Percentiles rank a stretch among this genome's conserved stretches.
Evolutionary conservation across 2,113 vertebrate species (phyloP).

Genomic region (Lathamus discolor): DNA sequence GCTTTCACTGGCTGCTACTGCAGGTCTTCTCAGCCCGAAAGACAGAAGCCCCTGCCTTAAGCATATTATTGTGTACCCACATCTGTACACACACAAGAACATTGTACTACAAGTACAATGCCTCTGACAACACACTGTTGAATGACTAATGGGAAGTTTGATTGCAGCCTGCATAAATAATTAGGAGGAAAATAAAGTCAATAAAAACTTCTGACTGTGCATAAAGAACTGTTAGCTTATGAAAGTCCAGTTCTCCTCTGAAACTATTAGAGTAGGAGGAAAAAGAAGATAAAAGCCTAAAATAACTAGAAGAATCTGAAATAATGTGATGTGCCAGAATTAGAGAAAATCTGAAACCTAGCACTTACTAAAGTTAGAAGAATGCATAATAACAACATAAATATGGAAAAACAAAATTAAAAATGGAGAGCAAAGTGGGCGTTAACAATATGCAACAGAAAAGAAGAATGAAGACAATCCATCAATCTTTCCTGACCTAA

Average conservation of each 20-base stretch:
- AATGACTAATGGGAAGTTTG: neutral
- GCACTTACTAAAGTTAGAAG: neutral
- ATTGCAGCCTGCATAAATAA: neutral
- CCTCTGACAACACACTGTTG: neutral
- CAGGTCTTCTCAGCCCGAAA: neutral
- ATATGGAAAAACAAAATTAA: neutral
- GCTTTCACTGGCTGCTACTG: neutral
- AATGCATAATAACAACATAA: neutral
- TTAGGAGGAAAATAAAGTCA: neutral
- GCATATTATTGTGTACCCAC: neutral
- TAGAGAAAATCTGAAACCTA: neutral
- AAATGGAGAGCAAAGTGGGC: neutral
- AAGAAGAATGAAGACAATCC: neutral
- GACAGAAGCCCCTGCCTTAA: neutral
- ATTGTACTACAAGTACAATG: neutral
- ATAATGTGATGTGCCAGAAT: neutral
- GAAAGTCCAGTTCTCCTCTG: neutral
- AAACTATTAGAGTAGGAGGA: neutral
- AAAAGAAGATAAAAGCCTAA: neutral
- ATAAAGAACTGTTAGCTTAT: neutral
- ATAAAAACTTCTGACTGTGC: neutral
- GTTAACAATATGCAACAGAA: neutral
- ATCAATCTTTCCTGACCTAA: neutral
- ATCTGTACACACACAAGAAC: accelerated
- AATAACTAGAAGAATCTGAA: neutral